Conservation (phyloP, 1,140 invertebrate species). For the Drosophila asahinai region DNA sequence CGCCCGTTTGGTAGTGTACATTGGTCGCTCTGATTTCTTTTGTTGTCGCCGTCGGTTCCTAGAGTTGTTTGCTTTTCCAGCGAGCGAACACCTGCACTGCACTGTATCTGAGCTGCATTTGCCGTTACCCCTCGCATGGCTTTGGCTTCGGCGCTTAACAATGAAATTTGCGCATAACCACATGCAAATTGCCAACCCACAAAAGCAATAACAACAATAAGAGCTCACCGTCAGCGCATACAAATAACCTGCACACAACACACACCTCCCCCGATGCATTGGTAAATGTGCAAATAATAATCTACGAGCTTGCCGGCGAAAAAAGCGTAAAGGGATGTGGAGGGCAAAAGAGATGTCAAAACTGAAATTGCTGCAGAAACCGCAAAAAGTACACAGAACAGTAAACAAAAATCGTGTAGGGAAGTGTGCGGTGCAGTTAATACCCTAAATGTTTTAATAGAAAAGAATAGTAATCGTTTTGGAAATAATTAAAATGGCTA, state of each 20-base stretch:
- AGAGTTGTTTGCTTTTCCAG: slow-evolving; percentile 46
- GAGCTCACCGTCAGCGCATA: slow-evolving; percentile 25
- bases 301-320: slow-evolving; percentile 63
- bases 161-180: slow-evolving; percentile 84
- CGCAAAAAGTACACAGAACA: slow-evolving; percentile 51
- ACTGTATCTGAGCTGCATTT: slow-evolving; percentile 26
- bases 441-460: neutral
- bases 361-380: slow-evolving; percentile 66
- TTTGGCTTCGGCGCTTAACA: slow-evolving; percentile 78
- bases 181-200: slow-evolving; percentile 82
- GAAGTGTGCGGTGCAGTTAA: neutral
- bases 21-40: slow-evolving; percentile 2
- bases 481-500: neutral
- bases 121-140: slow-evolving; percentile 57
- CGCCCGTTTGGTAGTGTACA: too few relatives aligned
- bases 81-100: slow-evolving; percentile 23
- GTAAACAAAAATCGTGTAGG: slow-evolving; percentile 13
- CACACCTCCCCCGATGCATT: slow-evolving; percentile 25
- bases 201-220: slow-evolving; percentile 33
- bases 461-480: too few relatives aligned
- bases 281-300: slow-evolving; percentile 79
- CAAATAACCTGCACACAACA: slow-evolving; percentile 29
- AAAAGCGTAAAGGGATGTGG: slow-evolving; percentile 30
- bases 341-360: slow-evolving; percentile 65
- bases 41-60: slow-evolving; percentile 18